Evolutionary conservation across 2,113 vertebrate genomes (phyloP).

Genomic region (Anolis carolinensis): DNA sequence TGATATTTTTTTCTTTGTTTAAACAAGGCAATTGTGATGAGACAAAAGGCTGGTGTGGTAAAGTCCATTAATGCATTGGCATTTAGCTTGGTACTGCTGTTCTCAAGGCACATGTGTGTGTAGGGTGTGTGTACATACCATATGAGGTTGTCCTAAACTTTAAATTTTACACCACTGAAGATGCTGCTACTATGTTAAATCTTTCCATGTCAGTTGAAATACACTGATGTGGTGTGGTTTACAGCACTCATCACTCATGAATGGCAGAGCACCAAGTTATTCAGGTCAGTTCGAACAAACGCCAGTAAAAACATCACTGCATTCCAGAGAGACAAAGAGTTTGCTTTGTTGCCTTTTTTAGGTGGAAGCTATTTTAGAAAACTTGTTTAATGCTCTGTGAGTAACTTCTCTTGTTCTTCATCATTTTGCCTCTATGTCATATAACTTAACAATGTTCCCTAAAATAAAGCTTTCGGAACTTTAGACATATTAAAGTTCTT

Average conservation of each 20-base stretch:
- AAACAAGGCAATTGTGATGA: too few species aligned
- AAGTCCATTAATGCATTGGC: not conserved
- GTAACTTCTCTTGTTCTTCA: not conserved
- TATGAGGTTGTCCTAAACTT: not conserved
- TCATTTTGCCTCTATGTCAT: not conserved
- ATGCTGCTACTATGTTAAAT: not conserved
- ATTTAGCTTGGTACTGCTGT: not conserved
- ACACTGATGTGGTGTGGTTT: not conserved
- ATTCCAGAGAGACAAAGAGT: not conserved
- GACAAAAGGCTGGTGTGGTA: too few species aligned
- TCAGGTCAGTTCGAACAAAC: constrained; percentile 16
- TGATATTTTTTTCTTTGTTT: too few species aligned
- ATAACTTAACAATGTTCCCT: not conserved
- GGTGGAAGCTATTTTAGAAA: constrained; percentile 7
- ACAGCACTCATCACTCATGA: constrained; percentile 15
- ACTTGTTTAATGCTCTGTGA: not conserved
- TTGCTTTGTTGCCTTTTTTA: constrained; percentile 20
- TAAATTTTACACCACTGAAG: not conserved
- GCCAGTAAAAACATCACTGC: constrained; percentile 5
- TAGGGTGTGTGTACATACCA: not conserved
- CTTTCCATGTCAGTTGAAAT: not conserved
- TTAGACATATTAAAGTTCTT: not conserved
- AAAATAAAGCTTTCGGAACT: not conserved
- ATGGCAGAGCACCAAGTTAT: constrained; percentile 21
- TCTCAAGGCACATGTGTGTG: not conserved